Percentiles rank a stretch among this genome's conserved stretches.
These are phyloP conservation scores for Drosophila kikkawai DNA, from an alignment of 1,140 invertebrate species.

Conservation along the genomic window DNA sequence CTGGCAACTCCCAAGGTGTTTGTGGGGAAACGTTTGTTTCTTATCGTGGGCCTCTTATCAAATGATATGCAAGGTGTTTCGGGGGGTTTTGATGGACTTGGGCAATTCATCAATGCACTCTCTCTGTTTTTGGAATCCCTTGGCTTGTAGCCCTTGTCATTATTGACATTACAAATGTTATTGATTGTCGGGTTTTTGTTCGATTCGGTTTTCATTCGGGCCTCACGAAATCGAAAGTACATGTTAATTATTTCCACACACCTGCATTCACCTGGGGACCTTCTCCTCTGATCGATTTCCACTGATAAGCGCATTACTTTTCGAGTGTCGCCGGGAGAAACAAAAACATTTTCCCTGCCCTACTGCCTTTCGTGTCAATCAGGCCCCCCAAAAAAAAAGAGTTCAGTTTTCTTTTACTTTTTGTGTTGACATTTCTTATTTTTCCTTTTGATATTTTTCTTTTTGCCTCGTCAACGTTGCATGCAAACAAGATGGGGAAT, in stretches of 20 bases:
- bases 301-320: conserved; percentile 76
- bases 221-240: conserved; percentile 78
- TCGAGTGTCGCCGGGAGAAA: conserved; percentile 56
- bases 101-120: conserved; percentile 68
- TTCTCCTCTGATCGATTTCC: conserved; percentile 66
- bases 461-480: conserved; percentile 68
- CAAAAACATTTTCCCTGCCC: conserved; percentile 49
- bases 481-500: conserved; percentile 59
- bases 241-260: conserved; percentile 82
- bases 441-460: neutral
- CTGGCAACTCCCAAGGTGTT: conserved; percentile 33
- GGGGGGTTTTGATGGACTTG: conserved; percentile 37
- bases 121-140: conserved; percentile 54
- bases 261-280: conserved; percentile 67
- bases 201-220: conserved; percentile 33
- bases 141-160: conserved; percentile 60
- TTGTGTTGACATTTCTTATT: conserved; percentile 70
- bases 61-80: conserved; percentile 72
- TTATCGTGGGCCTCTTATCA: conserved; percentile 40
- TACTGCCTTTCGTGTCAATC: conserved; percentile 66
- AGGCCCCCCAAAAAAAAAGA: conserved; percentile 51
- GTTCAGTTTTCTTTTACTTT: conserved; percentile 12
- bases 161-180: conserved; percentile 83
- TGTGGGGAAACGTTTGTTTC: conserved; percentile 37
- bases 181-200: conserved; percentile 66